Evolutionary conservation across 2,888 invertebrate species (phyloP).

Genomic region (Drosophila stalkeri): DNA sequence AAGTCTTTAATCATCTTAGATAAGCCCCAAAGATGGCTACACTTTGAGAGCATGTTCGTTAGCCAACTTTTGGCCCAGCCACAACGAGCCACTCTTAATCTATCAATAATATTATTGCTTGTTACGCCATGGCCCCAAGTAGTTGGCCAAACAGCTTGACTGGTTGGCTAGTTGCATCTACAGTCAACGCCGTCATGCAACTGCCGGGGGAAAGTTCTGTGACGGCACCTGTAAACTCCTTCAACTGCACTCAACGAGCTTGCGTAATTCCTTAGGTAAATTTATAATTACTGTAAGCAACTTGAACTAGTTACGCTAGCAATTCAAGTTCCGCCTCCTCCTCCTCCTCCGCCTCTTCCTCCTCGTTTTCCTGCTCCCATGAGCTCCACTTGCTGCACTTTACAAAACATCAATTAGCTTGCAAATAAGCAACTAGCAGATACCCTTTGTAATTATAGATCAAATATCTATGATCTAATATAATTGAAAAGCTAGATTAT

Average conservation of each 20-base stretch:
- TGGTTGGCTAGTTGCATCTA: background rate
- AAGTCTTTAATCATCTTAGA: constrained; percentile 27
- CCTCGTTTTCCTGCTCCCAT: constrained; percentile 30
- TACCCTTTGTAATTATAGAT: background rate
- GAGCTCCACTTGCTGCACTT: constrained; percentile 23
- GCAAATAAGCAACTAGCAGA: background rate
- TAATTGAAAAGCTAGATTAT: background rate
- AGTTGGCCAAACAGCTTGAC: constrained; percentile 45
- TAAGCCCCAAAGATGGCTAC: constrained; percentile 23
- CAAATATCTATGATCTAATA: background rate
- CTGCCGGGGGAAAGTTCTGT: constrained; percentile 34
- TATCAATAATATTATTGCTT: constrained; percentile 78
- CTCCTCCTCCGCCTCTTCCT: background rate
- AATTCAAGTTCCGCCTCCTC: constrained; percentile 50
- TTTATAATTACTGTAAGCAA: constrained; percentile 80
- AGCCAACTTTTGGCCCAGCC: constrained; percentile 20
- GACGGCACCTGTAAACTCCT: constrained; percentile 44
- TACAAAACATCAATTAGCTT: background rate
- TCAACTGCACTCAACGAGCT: constrained; percentile 60
- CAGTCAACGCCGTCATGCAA: background rate
- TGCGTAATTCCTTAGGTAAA: constrained; percentile 78
- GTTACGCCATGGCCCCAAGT: constrained; percentile 37
- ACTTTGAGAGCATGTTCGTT: constrained; percentile 28
- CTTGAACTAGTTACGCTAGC: constrained; percentile 75
- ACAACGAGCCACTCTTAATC: constrained; percentile 60